A percentile compares a stretch with the other conserved stretches of the same genome.
phyloP scores from a whole-genome alignment of 2,113 vertebrate genomes.

The Atherinomorus stipes region DNA sequence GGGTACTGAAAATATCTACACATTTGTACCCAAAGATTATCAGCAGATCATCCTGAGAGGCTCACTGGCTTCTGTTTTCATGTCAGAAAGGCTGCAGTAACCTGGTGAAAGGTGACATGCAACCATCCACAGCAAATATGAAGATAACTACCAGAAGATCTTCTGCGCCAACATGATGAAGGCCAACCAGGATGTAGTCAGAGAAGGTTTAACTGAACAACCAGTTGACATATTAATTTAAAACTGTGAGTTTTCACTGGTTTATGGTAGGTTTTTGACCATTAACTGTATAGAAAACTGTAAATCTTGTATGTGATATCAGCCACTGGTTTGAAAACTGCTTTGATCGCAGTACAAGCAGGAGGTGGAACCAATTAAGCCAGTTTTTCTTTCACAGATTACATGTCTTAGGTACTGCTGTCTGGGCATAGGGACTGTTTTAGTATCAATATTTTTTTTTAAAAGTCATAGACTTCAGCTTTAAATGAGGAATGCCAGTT shows the following conservation, averaged over 20 bases:
- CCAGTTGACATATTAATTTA: constrained; percentile 87
- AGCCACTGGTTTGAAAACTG: too few relatives aligned
- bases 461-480: too few relatives aligned
- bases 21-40: not conserved
- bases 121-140: constrained; percentile 76
- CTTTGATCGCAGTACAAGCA: too few relatives aligned
- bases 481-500: too few relatives aligned
- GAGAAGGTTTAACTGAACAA: constrained; percentile 61
- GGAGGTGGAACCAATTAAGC: too few relatives aligned
- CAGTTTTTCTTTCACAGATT: too few relatives aligned
- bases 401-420: too few relatives aligned
- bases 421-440: too few relatives aligned
- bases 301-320: too few relatives aligned
- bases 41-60: not conserved
- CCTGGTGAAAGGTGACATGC: constrained; percentile 81
- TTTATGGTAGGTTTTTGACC: too few relatives aligned
- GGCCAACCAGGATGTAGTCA: constrained; percentile 81
- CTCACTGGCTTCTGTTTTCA: not conserved
- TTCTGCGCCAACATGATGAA: constrained; percentile 92
- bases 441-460: too few relatives aligned
- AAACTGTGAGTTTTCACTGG: constrained; percentile 76
- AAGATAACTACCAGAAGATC: constrained; percentile 79
- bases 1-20: not conserved
- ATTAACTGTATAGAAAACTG: too few relatives aligned
- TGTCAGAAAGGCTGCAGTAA: constrained; percentile 81